A percentile compares a stretch with the other conserved stretches of the same genome.
Conservation (phyloP, 1,140 invertebrate species). For the Mamestra configurata region DNA sequence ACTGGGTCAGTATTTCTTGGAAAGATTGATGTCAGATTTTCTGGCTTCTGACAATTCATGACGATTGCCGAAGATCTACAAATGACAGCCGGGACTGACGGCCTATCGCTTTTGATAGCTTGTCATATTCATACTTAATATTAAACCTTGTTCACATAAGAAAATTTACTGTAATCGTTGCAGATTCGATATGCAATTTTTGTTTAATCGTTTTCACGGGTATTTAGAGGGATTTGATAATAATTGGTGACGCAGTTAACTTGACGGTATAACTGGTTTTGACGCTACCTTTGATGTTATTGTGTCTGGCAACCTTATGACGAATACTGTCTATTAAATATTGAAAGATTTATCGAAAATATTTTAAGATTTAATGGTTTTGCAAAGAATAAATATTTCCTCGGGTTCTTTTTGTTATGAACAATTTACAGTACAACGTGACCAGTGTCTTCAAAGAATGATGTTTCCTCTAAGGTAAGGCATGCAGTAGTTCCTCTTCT, state of each 20-base stretch:
- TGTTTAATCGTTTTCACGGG: constrained; percentile 34
- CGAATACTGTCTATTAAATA: not conserved
- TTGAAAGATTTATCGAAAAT: not conserved
- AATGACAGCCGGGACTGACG: no score
- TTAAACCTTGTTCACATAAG: constrained; percentile 50
- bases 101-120: not conserved
- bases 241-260: constrained; percentile 37
- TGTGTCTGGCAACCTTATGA: constrained; percentile 4
- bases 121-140: not conserved
- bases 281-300: constrained; percentile 9
- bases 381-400: no score
- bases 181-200: constrained; percentile 49
- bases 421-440: not conserved
- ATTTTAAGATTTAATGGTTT: not conserved
- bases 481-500: no score
- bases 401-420: not conserved
- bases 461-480: no score
- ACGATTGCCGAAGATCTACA: no score
- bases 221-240: constrained; percentile 21
- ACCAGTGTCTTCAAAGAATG: no score
- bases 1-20: no score
- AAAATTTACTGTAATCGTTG: constrained; percentile 58
- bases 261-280: constrained; percentile 4
- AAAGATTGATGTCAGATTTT: no score
- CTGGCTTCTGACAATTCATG: no score